Evolutionary conservation across 2,888 invertebrate species (phyloP).

Genomic region (Entomobrya proxima): DNA sequence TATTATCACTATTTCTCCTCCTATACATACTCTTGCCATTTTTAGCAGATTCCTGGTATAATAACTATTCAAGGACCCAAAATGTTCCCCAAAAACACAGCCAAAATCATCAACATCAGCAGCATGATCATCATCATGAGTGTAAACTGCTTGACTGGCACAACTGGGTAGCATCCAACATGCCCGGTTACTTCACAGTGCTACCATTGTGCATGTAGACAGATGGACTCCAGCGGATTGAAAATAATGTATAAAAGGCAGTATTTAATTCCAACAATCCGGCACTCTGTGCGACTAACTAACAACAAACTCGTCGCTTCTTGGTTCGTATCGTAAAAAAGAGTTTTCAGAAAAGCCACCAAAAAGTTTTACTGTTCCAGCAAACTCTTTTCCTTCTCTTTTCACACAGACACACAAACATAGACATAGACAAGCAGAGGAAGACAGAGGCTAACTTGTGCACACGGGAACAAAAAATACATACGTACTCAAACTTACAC

Average conservation of each 20-base stretch:
- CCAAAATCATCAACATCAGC: not conserved
- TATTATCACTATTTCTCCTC: not conserved
- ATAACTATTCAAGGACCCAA: not conserved
- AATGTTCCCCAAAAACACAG: not conserved
- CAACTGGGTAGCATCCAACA: conserved; percentile 14
- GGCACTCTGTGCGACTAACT: not conserved
- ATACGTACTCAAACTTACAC: not conserved
- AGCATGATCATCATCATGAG: not conserved
- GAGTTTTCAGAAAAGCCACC: conserved; percentile 41
- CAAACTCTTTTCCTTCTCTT: conserved; percentile 1
- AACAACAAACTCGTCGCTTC: not conserved
- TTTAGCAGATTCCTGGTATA: not conserved
- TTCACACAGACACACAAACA: not conserved
- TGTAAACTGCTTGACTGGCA: not conserved
- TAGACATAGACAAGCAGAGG: not conserved
- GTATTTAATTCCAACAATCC: conserved; percentile 23
- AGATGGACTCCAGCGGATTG: conserved; percentile 33
- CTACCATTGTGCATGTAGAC: not conserved
- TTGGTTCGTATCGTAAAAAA: conserved; percentile 3
- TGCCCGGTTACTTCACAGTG: not conserved
- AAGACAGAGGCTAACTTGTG: not conserved
- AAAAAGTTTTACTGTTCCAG: conserved; percentile 24
- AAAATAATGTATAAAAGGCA: conserved; percentile 22
- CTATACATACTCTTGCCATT: not conserved
- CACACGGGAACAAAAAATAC: no score